Conservation (phyloP, 2,797 vertebrate species). For the Diplodus puntazzo region DNA sequence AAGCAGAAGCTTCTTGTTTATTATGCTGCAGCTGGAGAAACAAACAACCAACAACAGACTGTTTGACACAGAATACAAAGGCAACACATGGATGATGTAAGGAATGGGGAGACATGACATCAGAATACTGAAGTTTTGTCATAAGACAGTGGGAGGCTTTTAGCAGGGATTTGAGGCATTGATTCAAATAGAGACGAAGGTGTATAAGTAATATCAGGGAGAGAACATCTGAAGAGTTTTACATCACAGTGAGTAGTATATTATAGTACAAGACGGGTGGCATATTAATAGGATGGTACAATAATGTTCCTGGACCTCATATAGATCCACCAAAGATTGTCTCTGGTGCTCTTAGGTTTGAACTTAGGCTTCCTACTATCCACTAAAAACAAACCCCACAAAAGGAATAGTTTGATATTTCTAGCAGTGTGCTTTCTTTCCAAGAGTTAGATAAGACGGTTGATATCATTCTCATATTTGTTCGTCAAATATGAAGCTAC, state of each 20-base stretch:
- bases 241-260: not conserved
- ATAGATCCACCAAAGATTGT: not conserved
- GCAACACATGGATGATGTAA: not conserved
- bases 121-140: not conserved
- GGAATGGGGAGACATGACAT: not conserved
- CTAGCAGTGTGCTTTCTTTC: not conserved
- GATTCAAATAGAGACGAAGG: not conserved
- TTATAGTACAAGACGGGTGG: not conserved
- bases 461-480: no score
- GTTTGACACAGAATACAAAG: not conserved
- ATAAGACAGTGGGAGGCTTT: not conserved
- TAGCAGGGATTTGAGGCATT: not conserved
- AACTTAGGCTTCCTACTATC: not conserved
- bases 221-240: not conserved
- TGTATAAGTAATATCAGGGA: not conserved
- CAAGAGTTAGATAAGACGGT: not conserved
- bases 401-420: not conserved
- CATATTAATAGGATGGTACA: not conserved
- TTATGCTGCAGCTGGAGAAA: conserved; percentile 7
- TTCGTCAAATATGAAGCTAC: not conserved
- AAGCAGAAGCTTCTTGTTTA: not conserved
- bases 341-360: not conserved
- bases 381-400: conserved; percentile 1
- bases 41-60: not conserved
- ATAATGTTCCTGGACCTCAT: no score